Conservation (phyloP, 2,797 vertebrate genomes). For the Macropodus opercularis region DNA sequence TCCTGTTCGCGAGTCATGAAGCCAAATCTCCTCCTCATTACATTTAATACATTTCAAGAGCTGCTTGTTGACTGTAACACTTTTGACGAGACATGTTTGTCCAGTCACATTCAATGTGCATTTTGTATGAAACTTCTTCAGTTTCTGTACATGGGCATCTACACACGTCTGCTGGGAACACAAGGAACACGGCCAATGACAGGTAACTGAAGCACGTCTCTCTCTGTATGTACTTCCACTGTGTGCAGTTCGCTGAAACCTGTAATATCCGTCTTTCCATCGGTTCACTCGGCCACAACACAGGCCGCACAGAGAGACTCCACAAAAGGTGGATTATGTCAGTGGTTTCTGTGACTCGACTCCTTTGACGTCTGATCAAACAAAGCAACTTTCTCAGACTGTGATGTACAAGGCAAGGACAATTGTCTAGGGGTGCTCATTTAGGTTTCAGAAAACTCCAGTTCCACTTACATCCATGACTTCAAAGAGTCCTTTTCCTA, state of each 20-base stretch:
- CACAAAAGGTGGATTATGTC: constrained; percentile 58
- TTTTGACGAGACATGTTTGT: constrained; percentile 8
- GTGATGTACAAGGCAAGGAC: constrained; percentile 31
- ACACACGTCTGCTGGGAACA: constrained; percentile 27
- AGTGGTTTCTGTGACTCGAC: constrained; percentile 38
- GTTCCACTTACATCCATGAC: constrained; percentile 54
- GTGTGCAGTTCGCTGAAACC: constrained; percentile 9
- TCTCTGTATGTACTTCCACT: constrained; percentile 26
- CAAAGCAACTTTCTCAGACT: constrained; percentile 45
- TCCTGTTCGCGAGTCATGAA: background rate
- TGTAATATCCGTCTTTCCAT: constrained; percentile 41
- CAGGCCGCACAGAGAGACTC: constrained; percentile 26
- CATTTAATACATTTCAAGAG: background rate
- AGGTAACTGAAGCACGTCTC: constrained; percentile 29
- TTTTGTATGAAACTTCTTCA: constrained; percentile 12
- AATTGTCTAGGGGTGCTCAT: constrained; percentile 56
- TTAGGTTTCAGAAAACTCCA: constrained; percentile 60
- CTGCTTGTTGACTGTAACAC: constrained; percentile 7
- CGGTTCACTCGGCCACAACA: constrained; percentile 17
- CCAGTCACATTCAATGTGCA: constrained; percentile 15
- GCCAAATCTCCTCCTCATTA: background rate
- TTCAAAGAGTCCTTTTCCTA: constrained; percentile 71
- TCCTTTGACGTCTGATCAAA: constrained; percentile 48
- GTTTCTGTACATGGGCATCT: constrained; percentile 2
- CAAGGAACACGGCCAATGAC: constrained; percentile 35